These are phyloP conservation scores for Crepidodera aurea DNA, from an alignment of 2,888 invertebrate genomes.

Conservation along the genomic window DNA sequence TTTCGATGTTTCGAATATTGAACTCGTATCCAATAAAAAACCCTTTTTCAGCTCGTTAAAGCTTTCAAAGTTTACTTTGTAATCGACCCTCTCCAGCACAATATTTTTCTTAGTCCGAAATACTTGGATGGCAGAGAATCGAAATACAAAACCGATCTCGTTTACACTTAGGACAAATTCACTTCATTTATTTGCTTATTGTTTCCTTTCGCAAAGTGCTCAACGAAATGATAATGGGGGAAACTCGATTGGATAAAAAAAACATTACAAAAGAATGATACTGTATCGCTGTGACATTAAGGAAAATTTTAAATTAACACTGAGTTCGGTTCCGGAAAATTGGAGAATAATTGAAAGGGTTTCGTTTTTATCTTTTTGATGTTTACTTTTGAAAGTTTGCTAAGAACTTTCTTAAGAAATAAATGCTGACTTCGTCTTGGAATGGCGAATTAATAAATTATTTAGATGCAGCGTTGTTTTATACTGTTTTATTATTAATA, in stretches of 20 bases:
- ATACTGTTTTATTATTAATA: no score
- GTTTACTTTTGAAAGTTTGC: no score
- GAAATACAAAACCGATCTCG: constrained; percentile 6
- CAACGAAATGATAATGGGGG: constrained; percentile 7
- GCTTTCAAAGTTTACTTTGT: neutral
- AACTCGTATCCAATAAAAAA: neutral
- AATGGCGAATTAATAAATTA: no score
- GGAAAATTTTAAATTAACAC: neutral
- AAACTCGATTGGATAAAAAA: neutral
- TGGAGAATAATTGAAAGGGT: no score
- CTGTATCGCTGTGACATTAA: neutral
- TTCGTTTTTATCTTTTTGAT: no score
- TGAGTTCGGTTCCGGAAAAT: neutral
- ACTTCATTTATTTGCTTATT: constrained; percentile 11
- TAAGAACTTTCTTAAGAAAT: no score
- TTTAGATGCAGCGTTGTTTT: no score
- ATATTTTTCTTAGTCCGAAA: neutral
- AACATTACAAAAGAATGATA: neutral
- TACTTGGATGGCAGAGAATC: neutral
- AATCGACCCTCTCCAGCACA: constrained; percentile 1
- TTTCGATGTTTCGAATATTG: neutral
- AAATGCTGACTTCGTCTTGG: no score
- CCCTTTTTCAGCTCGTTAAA: neutral
- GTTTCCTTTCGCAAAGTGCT: neutral
- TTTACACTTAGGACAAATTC: constrained; percentile 6